Evolutionary conservation across 2,888 invertebrate genomes (phyloP), one percentile per base, ranked within the genome.

Genomic region (Epistrophe eligans): DNA sequence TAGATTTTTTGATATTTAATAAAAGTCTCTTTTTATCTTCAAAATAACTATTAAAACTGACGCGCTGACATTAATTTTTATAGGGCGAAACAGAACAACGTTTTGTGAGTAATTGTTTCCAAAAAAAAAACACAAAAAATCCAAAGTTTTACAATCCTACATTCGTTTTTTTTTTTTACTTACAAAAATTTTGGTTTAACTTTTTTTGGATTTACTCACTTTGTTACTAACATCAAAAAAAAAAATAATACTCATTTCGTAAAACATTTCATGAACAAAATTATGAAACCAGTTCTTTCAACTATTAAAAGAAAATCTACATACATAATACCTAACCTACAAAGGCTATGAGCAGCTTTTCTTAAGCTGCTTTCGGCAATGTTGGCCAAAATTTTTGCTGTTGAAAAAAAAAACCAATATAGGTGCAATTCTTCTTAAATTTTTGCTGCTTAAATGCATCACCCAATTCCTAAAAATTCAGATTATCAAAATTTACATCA

Each of bases 51-150:
- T 81, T 84, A 89, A 90, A 91, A 91, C 88, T 90, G 91, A 91
- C 91, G 91, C 91, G 91, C 91, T 92, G 91, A 92, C 92, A 91
- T 92, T 92, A 91, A 91, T 91, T 91, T 92, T 91, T 90, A 90
- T 93, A 93, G 93, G 93, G 92, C 91, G 92, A 92, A 91, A 92
- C 92, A 91, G 92, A 92, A 90, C 92, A 92, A 92, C 91, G 91
- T 92, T 93, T 93, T 93, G 93, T 93, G 93, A 93, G 93, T 93
- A 93, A 92, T 91, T 90, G 91, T 91, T 92, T 91, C 91, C 91
- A 92, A 76, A 83, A 87, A 70, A n/a, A 60, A 50, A 74, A 73
- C 80, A 89, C 89, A 89, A 73, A 84, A 89, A 90, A 89, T 89
- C 89, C 89, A 90, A 90, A 89, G 88, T 89, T 89, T 89, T 67